Base-by-base conservation (phyloP, 1,140 invertebrate genomes). In the Aplysia californica region DNA sequence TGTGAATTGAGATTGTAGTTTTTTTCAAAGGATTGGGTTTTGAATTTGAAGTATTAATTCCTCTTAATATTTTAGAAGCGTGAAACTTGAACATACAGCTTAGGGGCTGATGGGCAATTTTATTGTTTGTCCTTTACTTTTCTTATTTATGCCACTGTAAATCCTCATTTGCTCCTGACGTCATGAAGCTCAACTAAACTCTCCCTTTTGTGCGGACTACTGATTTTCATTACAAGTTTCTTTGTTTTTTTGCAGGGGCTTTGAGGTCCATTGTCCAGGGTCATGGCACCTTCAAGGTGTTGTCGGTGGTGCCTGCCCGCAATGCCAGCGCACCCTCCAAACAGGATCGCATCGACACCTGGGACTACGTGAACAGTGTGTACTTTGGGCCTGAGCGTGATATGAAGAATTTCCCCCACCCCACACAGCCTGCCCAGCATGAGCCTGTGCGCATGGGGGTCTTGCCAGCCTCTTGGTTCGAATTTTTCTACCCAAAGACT, bases 401-500 rank as follows among this genome's bases (percentile, higher is more conserved):
- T 87, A 85, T 91, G 29, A 91, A 91, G 44, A 93, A 95, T 87
- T 95, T 94, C 89, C 93, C 93, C 18, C 90, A 94, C 72, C 92
- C 92, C 18, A 92, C 92, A 76, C 89, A 94, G 85, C 89, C 90
- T 20, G 91, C 92, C 76, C 91, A 93, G 78, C 92, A 93, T 68
- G 93, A 92, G 74, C 94, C 94, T 91, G 95, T 96, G 44, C 93
- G 96, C 61, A 88, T 96, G 83, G 96, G 95, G 67, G 96, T 98
- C 83, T 87, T 99, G 80, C 97, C 97, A 65, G 96, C 98, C 83
- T 94, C 95, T 91, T 99, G 96, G 96, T 98, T 98, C 90, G 92
- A 94, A 83, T 93, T 95, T 83, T 96, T 99, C 87, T 97, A 98
- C 88, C 93, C 94, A 56, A 98, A 98, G 92, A 98, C 96, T 83